These are phyloP conservation scores for Myotis davidii DNA, from an alignment of 2,113 vertebrate genomes.

Conservation along the genomic window DNA sequence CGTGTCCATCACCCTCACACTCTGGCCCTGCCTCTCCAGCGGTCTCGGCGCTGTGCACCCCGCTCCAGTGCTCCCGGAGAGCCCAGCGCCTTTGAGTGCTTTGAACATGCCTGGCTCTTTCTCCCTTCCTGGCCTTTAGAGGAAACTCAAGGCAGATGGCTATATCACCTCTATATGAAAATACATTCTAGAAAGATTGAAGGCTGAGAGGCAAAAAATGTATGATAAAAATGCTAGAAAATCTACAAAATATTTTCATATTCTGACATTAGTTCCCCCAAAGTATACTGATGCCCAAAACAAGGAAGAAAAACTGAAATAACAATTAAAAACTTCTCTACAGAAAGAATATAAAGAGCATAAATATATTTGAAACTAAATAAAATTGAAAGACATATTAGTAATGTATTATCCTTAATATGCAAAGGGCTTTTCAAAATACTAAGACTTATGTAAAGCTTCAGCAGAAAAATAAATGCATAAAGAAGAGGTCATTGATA, in stretches of 20 bases:
- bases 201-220: neutral
- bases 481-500: neutral
- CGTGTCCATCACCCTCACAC: neutral
- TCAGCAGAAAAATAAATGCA: neutral
- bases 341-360: neutral
- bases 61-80: no score
- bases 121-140: neutral
- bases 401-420: neutral
- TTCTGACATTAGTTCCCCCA: neutral
- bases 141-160: neutral
- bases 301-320: neutral
- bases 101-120: neutral
- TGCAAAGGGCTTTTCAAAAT: neutral
- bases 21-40: fast-evolving
- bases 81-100: neutral
- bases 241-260: neutral
- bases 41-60: fast-evolving
- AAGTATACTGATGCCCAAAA: neutral
- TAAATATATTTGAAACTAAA: slow-evolving; percentile 3
- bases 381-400: neutral
- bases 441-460: neutral
- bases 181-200: slow-evolving; percentile 1
- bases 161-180: neutral
- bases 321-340: neutral
- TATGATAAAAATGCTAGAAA: slow-evolving; percentile 25